Base-by-base conservation (phyloP, 2,888 invertebrate genomes). In the Nymphalis polychloros region DNA sequence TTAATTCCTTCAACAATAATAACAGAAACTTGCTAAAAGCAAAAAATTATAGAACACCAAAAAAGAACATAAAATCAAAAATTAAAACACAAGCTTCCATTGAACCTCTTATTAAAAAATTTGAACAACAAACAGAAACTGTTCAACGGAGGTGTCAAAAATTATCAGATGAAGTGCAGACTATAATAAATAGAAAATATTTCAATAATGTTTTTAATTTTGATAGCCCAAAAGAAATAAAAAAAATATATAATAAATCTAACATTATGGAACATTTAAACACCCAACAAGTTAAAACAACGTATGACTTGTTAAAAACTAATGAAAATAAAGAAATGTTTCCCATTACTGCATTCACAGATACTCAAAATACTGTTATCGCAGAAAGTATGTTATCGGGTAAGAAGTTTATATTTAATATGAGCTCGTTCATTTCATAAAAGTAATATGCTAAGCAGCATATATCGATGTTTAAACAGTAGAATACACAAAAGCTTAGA, bases 271-370 rank as follows among this genome's bases (percentile, higher is more conserved):
- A 23, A 64, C 23, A 59, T 23, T 19, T 19, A 6, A 59, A 17
- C 5, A 53, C 23, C 16, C n/a, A 55, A 16, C 27, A 27, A 61
- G 20, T 50, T 64, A 79, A 81, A 71, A 85, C 83, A 31, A 85
- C 88, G 0, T 82, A 84, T 72, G 89, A 90, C 72, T 80, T 90
- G 48, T 71, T 90, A 19, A 77, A 85, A 73, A 84, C 89, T 10
- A 77, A 87, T 72, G 23, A 53, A 17, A 35, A 48, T 35, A 8
- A 35, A 17, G 27, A 20, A 17, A 19, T 31, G 13, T 1, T 16
- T 13, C 52, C 20, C 16, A 47, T 17, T 19, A 31, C 17, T 8
- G 23, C 10, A 55, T 48, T 64, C 5, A 20, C 31, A 59, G 31
- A 59, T 20, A 48, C 64, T 19, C 49, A 57, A 57, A 55, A 31